Evolutionary conservation across 2,113 vertebrate genomes (phyloP).

Genomic region (Gobio gobio): DNA sequence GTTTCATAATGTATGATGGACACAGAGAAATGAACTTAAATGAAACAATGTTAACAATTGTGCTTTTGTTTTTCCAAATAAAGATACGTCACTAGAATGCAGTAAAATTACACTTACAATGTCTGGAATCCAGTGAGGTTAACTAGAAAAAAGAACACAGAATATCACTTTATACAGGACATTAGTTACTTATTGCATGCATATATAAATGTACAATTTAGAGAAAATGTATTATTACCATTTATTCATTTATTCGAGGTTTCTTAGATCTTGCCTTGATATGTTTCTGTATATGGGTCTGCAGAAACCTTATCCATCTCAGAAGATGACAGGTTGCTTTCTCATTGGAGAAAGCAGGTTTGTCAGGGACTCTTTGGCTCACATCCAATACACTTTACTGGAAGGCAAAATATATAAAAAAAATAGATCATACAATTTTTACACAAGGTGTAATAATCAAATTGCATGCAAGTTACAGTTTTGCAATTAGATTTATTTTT

Average conservation of each 20-base stretch:
- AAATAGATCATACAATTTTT: neutral
- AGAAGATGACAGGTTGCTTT: constrained; percentile 76
- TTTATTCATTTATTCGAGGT: neutral
- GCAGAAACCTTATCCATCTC: neutral
- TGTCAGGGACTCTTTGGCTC: constrained; percentile 47
- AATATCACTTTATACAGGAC: neutral
- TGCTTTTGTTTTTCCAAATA: neutral
- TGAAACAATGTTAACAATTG: neutral
- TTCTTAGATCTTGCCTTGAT: neutral
- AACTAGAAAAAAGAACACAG: neutral
- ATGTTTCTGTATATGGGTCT: neutral
- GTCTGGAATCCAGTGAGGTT: neutral
- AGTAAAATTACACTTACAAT: neutral
- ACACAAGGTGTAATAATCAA: neutral
- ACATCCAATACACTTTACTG: neutral
- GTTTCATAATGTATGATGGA: neutral
- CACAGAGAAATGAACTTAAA: neutral
- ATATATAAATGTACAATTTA: neutral
- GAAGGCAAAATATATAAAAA: neutral
- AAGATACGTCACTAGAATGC: neutral
- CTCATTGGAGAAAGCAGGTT: constrained; percentile 81
- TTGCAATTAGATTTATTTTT: neutral
- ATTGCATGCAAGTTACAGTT: neutral
- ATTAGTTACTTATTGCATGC: neutral
- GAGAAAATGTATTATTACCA: neutral